Percentiles rank a stretch among this genome's conserved stretches.
phyloP scores from a whole-genome alignment of 2,888 invertebrate species.

The Cosmopolites sordidus region DNA sequence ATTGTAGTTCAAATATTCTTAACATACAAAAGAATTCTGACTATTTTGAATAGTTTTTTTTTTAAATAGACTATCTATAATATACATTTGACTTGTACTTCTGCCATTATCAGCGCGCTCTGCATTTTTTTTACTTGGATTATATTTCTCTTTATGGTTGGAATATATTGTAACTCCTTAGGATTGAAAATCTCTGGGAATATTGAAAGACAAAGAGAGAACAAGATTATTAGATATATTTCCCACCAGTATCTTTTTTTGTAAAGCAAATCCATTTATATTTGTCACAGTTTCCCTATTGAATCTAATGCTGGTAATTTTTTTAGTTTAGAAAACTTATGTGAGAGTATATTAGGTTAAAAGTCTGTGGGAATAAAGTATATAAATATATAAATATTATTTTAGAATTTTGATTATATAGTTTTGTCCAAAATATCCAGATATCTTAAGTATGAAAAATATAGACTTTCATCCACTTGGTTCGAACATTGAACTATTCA shows the following conservation, averaged over 20 bases:
- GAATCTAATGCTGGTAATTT: too few species aligned
- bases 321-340: too few species aligned
- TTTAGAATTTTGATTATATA: constrained; percentile 8
- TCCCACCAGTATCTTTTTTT: too few species aligned
- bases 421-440: constrained; percentile 12
- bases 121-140: constrained; percentile 8
- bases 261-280: too few species aligned
- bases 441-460: constrained; percentile 10
- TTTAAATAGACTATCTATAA: constrained; percentile 10
- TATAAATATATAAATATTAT: background rate
- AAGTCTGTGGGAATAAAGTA: too few species aligned
- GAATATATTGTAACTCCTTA: too few species aligned
- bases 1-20: constrained; percentile 7
- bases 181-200: too few species aligned
- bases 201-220: too few species aligned
- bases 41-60: constrained; percentile 13
- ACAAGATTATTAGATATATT: too few species aligned
- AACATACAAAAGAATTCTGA: constrained; percentile 11
- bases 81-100: constrained; percentile 26
- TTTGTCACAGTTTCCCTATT: too few species aligned
- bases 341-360: too few species aligned
- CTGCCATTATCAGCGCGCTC: constrained; percentile 25
- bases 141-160: background rate
- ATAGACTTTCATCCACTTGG: background rate
- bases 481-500: too few species aligned